phyloP scores from a whole-genome alignment of 2,888 invertebrate genomes.

The Platerodrilus igneus region DNA sequence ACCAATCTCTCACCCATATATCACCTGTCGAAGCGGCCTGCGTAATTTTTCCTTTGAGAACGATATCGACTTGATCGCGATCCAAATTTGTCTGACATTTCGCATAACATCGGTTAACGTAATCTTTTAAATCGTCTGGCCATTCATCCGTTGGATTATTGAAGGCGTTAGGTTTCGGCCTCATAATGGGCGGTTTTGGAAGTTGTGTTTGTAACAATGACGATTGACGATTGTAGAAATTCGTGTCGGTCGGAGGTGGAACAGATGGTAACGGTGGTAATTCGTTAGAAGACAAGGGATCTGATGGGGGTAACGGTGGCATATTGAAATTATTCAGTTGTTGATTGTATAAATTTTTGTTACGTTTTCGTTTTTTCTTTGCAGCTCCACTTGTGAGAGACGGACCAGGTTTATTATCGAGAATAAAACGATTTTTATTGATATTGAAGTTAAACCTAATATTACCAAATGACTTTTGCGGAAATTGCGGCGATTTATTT shows the following conservation, averaged over 20 bases:
- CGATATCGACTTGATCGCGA: slow-evolving; percentile 90
- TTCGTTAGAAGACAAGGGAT: slow-evolving; percentile 53
- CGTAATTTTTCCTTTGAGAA: slow-evolving; percentile 90
- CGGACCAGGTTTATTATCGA: slow-evolving; percentile 45
- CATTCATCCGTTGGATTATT: slow-evolving; percentile 64
- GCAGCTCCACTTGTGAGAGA: slow-evolving; percentile 52
- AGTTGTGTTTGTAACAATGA: slow-evolving; percentile 48
- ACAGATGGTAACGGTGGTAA: slow-evolving; percentile 54
- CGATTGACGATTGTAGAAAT: too few species aligned
- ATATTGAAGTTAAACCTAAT: slow-evolving; percentile 55
- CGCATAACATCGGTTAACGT: slow-evolving; percentile 88
- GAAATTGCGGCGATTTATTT: slow-evolving; percentile 38
- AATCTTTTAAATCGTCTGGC: slow-evolving; percentile 77
- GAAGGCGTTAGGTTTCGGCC: slow-evolving; percentile 42
- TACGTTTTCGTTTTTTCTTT: slow-evolving; percentile 75
- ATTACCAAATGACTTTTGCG: slow-evolving; percentile 48
- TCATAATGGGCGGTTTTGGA: slow-evolving; percentile 34
- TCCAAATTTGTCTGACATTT: slow-evolving; percentile 85
- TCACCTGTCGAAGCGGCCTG: slow-evolving; percentile 84
- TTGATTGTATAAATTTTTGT: slow-evolving; percentile 49
- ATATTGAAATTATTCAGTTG: slow-evolving; percentile 43
- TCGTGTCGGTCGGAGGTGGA: slow-evolving; percentile 37
- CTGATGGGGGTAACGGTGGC: slow-evolving; percentile 52
- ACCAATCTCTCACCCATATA: slow-evolving; percentile 91
- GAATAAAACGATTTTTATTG: slow-evolving; percentile 34